phyloP scores from a whole-genome alignment of 2,888 invertebrate genomes.

The Oxyteleia sp. region DNA sequence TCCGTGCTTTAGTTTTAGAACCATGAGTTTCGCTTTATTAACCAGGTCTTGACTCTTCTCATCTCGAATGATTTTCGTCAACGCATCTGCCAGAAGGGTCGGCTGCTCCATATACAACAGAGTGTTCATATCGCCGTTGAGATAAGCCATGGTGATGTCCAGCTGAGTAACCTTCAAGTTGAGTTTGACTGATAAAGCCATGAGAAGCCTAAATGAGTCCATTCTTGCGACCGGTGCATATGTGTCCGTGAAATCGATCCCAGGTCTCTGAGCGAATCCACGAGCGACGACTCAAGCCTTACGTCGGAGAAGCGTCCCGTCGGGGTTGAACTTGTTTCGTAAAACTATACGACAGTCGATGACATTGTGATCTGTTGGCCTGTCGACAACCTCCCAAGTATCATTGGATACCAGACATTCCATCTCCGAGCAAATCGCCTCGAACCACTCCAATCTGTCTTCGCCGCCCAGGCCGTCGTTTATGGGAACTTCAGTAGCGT shows the following conservation, averaged over 20 bases:
- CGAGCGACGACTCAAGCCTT: background rate
- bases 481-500: too few relatives aligned
- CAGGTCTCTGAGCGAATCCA: background rate
- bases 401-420: too few relatives aligned
- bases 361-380: too few relatives aligned
- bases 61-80: background rate
- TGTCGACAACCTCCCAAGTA: too few relatives aligned
- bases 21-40: background rate
- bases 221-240: conserved; percentile 11
- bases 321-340: too few relatives aligned
- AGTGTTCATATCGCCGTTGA: background rate
- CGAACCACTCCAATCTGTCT: too few relatives aligned
- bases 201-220: background rate
- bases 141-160: background rate
- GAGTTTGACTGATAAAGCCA: background rate
- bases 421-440: too few relatives aligned
- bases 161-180: background rate
- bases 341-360: too few relatives aligned
- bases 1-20: background rate
- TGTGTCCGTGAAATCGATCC: background rate
- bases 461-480: too few relatives aligned
- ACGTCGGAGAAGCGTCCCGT: too few relatives aligned
- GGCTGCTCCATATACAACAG: background rate
- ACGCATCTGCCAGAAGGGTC: background rate
- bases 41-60: background rate